Evolutionary conservation across 2,888 invertebrate species (phyloP).

Genomic region (Electrophaes corylata): DNA sequence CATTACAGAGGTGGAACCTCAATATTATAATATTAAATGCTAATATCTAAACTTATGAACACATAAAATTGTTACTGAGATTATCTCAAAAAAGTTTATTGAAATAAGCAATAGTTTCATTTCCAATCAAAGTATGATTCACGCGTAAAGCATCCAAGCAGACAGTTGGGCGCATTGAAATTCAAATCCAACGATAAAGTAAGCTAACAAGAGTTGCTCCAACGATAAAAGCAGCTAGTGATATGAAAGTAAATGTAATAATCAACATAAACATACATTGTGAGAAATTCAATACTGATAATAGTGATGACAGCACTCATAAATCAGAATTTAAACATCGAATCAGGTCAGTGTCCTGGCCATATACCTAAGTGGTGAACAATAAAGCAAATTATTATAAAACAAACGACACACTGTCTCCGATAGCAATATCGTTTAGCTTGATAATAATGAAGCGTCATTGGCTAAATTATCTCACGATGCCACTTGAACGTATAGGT

Average conservation of each 20-base stretch:
- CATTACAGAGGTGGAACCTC: not conserved
- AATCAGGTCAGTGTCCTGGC: constrained; percentile 70
- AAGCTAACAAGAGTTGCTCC: not conserved
- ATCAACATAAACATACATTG: constrained; percentile 35
- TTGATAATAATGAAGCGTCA: constrained; percentile 42
- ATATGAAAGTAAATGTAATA: constrained; percentile 35
- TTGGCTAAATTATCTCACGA: constrained; percentile 39
- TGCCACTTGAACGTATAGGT: constrained; percentile 12
- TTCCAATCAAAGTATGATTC: constrained; percentile 51
- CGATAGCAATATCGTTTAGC: constrained; percentile 45
- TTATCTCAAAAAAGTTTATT: not conserved
- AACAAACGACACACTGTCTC: constrained; percentile 52
- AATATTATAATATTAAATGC: not conserved
- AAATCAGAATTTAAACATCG: constrained; percentile 61
- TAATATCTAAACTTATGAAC: not conserved
- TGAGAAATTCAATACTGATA: constrained; percentile 44
- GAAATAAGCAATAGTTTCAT: constrained; percentile 39
- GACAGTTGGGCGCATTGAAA: constrained; percentile 40
- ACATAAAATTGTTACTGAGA: not conserved
- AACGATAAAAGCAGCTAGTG: constrained; percentile 33
- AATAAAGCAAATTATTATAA: constrained; percentile 66
- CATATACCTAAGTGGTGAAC: constrained; percentile 55
- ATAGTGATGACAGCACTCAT: constrained; percentile 53
- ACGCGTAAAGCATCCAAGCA: constrained; percentile 44
- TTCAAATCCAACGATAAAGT: constrained; percentile 40